Percentiles rank a stretch among this genome's conserved stretches.
phyloP scores from a whole-genome alignment of 2,888 invertebrate genomes.

The Hartigia nigra region DNA sequence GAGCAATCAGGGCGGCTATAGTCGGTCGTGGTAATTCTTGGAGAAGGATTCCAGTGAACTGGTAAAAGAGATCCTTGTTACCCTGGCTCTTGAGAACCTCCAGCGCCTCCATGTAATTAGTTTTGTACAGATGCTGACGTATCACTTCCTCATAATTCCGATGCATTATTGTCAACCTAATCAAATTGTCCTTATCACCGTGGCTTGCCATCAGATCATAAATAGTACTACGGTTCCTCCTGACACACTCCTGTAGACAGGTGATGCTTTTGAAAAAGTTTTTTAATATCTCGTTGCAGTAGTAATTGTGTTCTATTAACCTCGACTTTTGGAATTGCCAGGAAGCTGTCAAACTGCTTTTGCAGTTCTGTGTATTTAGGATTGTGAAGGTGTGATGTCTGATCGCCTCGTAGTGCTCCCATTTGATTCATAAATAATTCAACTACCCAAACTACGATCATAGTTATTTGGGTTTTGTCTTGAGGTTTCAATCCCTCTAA shows the following conservation, averaged over 20 bases:
- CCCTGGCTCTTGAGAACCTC: slow-evolving; percentile 80
- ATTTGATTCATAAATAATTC: slow-evolving; percentile 92
- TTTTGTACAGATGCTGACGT: slow-evolving; percentile 87
- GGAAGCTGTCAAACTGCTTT: slow-evolving; percentile 82
- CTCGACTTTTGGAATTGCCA: slow-evolving; percentile 77
- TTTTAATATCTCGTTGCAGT: background rate
- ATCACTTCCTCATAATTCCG: slow-evolving; percentile 94
- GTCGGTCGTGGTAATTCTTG: slow-evolving; percentile 86
- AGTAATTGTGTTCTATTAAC: slow-evolving; percentile 45
- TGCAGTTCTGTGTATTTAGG: slow-evolving; percentile 74
- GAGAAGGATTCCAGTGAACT: slow-evolving; percentile 88
- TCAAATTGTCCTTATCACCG: slow-evolving; percentile 91
- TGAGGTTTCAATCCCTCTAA: slow-evolving; percentile 77
- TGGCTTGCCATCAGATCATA: slow-evolving; percentile 94
- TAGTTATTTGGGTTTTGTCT: slow-evolving; percentile 90
- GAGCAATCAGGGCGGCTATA: slow-evolving; percentile 82
- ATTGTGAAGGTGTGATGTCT: slow-evolving; percentile 56
- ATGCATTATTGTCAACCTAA: slow-evolving; percentile 87
- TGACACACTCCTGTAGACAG: slow-evolving; percentile 75
- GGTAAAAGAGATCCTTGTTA: slow-evolving; percentile 86
- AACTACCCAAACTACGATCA: slow-evolving; percentile 94
- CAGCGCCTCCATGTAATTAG: slow-evolving; percentile 80
- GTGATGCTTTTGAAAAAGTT: background rate
- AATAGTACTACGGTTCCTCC: slow-evolving; percentile 83
- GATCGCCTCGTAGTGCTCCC: slow-evolving; percentile 74